These are phyloP conservation scores for Calephelis perditalis DNA, from an alignment of 2,888 invertebrate genomes.

Conservation along the genomic window DNA sequence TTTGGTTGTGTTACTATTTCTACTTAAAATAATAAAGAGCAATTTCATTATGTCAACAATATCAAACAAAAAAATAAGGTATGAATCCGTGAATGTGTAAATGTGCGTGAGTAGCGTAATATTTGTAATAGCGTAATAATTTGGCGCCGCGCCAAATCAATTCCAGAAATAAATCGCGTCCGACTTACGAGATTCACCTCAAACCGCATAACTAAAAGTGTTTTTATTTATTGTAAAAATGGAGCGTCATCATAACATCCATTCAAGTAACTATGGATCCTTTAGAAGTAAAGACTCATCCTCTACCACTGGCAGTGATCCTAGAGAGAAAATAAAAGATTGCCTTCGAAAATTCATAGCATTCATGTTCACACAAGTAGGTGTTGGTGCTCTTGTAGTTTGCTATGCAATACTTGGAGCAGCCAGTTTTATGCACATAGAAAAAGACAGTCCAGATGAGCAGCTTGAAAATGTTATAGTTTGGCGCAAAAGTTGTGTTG, in stretches of 20 bases:
- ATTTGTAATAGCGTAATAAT: conserved; percentile 47
- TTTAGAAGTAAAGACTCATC: conserved; percentile 82
- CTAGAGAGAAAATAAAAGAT: conserved; percentile 87
- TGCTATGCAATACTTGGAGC: conserved; percentile 93
- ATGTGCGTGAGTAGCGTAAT: conserved; percentile 15
- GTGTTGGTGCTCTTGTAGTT: conserved; percentile 92
- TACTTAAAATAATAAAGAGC: too few species aligned
- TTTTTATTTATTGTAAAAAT: conserved; percentile 35
- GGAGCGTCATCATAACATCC: conserved; percentile 56
- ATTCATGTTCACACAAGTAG: conserved; percentile 95
- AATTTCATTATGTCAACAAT: too few species aligned
- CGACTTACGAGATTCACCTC: conserved; percentile 28
- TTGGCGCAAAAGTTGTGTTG: conserved; percentile 77
- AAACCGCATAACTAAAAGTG: conserved; percentile 20
- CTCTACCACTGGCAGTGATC: conserved; percentile 81
- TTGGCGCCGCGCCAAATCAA: conserved; percentile 54
- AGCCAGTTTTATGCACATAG: conserved; percentile 87
- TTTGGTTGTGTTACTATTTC: too few species aligned
- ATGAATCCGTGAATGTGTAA: too few species aligned
- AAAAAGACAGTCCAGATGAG: conserved; percentile 78
- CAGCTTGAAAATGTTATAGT: conserved; percentile 67
- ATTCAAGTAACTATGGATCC: conserved; percentile 76
- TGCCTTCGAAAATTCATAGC: conserved; percentile 91
- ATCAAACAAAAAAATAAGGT: too few species aligned
- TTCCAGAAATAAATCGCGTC: conserved; percentile 56